These are phyloP conservation scores for Mystacornis crossleyi DNA, from an alignment of 2,113 vertebrate species.

Conservation along the genomic window DNA sequence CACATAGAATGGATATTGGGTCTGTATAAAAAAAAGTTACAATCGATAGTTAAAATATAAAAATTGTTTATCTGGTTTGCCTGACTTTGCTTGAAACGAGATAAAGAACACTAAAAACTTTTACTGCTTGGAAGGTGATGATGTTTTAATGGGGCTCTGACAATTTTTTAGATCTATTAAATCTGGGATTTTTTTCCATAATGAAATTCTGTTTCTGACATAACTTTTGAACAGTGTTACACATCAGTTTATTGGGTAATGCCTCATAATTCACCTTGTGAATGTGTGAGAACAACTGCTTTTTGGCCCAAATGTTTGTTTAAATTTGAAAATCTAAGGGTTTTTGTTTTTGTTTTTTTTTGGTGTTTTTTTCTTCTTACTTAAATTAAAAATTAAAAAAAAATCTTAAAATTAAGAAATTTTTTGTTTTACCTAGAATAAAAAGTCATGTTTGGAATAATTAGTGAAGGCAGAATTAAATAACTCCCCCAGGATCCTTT, in stretches of 20 bases:
- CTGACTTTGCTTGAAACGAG: not conserved
- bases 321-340: not conserved
- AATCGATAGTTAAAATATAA: not conserved
- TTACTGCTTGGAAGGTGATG: not conserved
- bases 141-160: not conserved
- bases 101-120: not conserved
- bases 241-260: not conserved
- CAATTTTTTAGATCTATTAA: not conserved
- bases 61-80: not conserved
- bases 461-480: not conserved
- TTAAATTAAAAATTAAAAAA: not conserved
- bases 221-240: not conserved
- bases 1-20: not conserved
- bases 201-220: not conserved
- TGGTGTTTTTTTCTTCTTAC: rapidly evolving
- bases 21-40: not conserved
- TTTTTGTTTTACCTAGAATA: not conserved
- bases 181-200: not conserved
- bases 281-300: not conserved
- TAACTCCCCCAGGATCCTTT: not conserved
- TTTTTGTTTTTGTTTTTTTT: too few relatives aligned
- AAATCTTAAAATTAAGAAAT: not conserved
- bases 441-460: not conserved
- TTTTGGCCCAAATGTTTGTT: not conserved
- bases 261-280: not conserved